These are phyloP conservation scores for Centruroides sculpturatus DNA, from an alignment of 1,140 invertebrate species.

Conservation along the genomic window DNA sequence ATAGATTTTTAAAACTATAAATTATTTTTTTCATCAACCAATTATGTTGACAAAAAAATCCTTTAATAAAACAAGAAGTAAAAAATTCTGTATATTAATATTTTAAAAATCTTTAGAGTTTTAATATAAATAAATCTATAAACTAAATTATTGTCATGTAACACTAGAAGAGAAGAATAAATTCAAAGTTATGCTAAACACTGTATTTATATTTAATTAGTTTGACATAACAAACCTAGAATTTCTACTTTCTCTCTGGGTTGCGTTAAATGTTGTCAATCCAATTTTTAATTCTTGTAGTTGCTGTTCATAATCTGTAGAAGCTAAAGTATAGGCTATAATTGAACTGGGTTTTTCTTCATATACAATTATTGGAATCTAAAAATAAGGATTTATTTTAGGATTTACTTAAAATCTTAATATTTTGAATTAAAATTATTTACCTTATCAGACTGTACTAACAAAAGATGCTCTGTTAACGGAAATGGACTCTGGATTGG, in stretches of 20 bases:
- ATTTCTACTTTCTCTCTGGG: constrained; percentile 13
- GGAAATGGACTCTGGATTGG: constrained; percentile 43
- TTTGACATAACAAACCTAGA: neutral
- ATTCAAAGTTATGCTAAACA: no score
- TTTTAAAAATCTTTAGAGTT: no score
- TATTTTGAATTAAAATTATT: no score
- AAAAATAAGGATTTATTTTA: neutral
- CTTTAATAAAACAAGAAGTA: no score
- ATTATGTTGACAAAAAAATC: no score
- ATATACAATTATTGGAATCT: constrained; percentile 54
- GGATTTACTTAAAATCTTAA: neutral
- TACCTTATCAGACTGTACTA: constrained; percentile 38
- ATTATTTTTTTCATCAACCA: no score
- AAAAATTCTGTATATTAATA: no score
- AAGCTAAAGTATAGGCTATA: constrained; percentile 66
- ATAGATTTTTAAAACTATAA: no score
- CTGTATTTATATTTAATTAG: no score
- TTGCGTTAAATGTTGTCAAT: constrained; percentile 4
- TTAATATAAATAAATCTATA: no score
- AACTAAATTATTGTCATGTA: no score
- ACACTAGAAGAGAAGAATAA: no score
- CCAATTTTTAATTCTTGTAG: constrained; percentile 34
- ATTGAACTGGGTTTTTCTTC: constrained; percentile 79
- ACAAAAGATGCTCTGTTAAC: constrained; percentile 46
- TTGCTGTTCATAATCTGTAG: constrained; percentile 49